Percentiles rank a stretch among this genome's conserved stretches.
Conservation (phyloP, 2,888 invertebrate species). For the Drosophila tripunctata region DNA sequence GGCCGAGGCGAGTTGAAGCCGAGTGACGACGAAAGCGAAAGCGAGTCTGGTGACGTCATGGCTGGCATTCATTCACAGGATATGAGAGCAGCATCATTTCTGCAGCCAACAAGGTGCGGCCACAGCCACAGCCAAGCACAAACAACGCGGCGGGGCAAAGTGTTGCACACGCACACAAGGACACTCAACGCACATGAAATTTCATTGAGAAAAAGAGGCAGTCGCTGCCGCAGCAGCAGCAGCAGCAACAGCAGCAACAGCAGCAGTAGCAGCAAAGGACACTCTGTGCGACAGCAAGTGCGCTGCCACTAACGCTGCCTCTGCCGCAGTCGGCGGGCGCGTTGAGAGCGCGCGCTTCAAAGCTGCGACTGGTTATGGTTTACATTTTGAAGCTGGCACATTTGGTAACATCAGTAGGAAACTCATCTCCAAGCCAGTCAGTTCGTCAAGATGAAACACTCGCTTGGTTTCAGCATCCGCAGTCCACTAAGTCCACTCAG, state of each 20-base stretch:
- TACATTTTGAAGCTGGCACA: slow-evolving; percentile 70
- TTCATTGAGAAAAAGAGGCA: slow-evolving; percentile 67
- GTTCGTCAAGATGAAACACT: slow-evolving; percentile 51
- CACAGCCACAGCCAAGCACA: neutral
- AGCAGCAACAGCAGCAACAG: slow-evolving; percentile 4
- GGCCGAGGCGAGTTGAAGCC: slow-evolving; percentile 32
- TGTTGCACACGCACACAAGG: slow-evolving; percentile 11
- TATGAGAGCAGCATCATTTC: slow-evolving; percentile 39
- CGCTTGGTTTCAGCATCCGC: neutral
- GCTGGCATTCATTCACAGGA: slow-evolving; percentile 83
- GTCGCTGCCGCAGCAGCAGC: neutral
- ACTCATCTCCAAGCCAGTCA: slow-evolving; percentile 79
- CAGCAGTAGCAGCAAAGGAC: slow-evolving; percentile 65
- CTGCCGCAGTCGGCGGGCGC: slow-evolving; percentile 36
- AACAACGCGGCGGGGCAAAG: neutral
- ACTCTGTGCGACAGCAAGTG: slow-evolving; percentile 22
- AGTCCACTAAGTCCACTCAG: neutral
- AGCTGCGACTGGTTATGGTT: slow-evolving; percentile 73
- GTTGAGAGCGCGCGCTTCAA: slow-evolving; percentile 41
- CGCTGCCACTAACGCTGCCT: slow-evolving; percentile 28
- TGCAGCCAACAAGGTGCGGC: slow-evolving; percentile 39
- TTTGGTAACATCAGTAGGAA: slow-evolving; percentile 81
- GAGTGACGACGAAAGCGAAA: slow-evolving; percentile 35
- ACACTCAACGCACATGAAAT: slow-evolving; percentile 37
- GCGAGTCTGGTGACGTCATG: slow-evolving; percentile 79